Base-by-base conservation (phyloP, 2,797 vertebrate genomes). In the Molossus alvarezi region DNA sequence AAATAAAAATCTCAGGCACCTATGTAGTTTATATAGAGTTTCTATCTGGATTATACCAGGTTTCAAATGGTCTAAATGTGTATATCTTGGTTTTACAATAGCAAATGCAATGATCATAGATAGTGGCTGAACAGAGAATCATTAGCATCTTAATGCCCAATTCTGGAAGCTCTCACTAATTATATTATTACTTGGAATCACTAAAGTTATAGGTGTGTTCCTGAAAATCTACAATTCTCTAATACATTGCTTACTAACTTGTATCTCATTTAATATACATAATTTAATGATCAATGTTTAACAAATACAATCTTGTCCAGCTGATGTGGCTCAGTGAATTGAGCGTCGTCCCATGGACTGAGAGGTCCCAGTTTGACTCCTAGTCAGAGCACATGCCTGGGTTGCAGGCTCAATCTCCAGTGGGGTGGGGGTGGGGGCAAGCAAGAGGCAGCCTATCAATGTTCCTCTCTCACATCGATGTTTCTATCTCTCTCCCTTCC, bases 21-120 rank as follows among this genome's bases (percentile, higher is more conserved):
- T 81, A 29, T 33, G 37, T 45, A 62, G 29, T 94, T 15, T 55
- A 10, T n/a, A 1, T 29, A 79, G 23, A 18, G 6, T 82, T 90
- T 77, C 25, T 77, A 58, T 86, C 20, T 91, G 17, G 9, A 95
- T 82, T 84, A 83, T 25, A 23, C 12, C 27, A 95, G 53, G 58
- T 86, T 91, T 72, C 48, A 92, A 79, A 88, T 82, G 45, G 85
- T 29, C 48, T 48, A 72, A 9, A 18, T 64, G 41, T 4, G 1
- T 62, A 45, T 0, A 2, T 23, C 13, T 25, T 77, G 55, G 4
- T 37, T 82, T 75, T 86, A 23, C 21, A 85, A 71, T 11, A 89
- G 37, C 65, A 81, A 92, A 80, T 45, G 33, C 41, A 83, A 33
- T 80, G 60, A 64, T 3, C 76, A 33, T 45, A 25, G 25, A 73